These are phyloP conservation scores for Neotoxoptera formosana DNA, from an alignment of 1,140 invertebrate species.

Conservation along the genomic window DNA sequence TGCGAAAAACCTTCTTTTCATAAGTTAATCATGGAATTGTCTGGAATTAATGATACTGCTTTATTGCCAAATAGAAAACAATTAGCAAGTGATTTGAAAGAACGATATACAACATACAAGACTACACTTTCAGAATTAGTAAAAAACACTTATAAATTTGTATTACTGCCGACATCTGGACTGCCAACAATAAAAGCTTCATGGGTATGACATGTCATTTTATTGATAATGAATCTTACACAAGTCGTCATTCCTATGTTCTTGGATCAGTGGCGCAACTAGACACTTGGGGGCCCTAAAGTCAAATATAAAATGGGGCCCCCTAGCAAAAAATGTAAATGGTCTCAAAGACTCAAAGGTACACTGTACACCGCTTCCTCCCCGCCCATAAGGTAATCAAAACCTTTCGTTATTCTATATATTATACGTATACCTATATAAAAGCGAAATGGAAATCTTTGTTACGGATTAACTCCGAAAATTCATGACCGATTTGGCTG, in stretches of 20 bases:
- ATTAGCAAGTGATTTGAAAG: not conserved
- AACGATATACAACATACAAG: not conserved
- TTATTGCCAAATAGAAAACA: constrained; percentile 12
- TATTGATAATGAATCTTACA: not conserved
- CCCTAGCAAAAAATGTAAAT: too few species aligned
- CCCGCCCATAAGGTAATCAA: too few species aligned
- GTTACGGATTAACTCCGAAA: too few species aligned
- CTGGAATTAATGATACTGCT: not conserved
- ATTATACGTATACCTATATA: too few species aligned
- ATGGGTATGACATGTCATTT: not conserved
- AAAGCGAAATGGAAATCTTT: too few species aligned
- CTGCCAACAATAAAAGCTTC: not conserved
- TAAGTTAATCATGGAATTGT: not conserved
- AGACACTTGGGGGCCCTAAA: too few species aligned
- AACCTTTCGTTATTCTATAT: too few species aligned
- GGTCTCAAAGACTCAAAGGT: too few species aligned
- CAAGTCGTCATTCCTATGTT: not conserved
- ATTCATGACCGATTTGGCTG: too few species aligned
- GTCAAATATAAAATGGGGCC: too few species aligned
- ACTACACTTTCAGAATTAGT: not conserved
- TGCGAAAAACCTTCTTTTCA: constrained; percentile 8
- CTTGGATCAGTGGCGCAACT: too few species aligned
- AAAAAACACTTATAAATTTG: not conserved
- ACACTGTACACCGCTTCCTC: too few species aligned
- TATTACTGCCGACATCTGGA: not conserved